Evolutionary conservation across 2,797 vertebrate genomes (phyloP).

Genomic region (Epinephelus coioides): DNA sequence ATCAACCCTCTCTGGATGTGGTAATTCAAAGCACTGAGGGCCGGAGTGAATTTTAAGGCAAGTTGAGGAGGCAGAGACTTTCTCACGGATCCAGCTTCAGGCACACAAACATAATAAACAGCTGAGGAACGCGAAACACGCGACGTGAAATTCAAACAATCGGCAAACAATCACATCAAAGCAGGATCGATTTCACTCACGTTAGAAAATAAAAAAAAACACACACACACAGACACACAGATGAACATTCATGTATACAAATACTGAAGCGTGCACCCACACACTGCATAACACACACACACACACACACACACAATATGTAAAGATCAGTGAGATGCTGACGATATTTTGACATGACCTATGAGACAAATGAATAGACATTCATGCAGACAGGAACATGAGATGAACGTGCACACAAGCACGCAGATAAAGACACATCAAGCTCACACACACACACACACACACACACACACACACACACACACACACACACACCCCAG

Average conservation of each 20-base stretch:
- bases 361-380: background rate
- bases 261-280: background rate
- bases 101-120: conserved; percentile 39
- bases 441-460: background rate
- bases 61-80: conserved; percentile 51
- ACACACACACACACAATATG: background rate
- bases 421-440: background rate
- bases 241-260: no score
- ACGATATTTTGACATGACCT: background rate
- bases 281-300: background rate
- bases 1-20: conserved; percentile 68
- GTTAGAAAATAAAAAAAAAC: background rate
- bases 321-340: background rate
- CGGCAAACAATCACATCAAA: conserved; percentile 4
- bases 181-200: background rate
- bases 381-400: background rate
- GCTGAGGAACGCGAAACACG: background rate
- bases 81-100: conserved; percentile 42
- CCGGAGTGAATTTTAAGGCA: conserved; percentile 52
- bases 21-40: conserved; percentile 67
- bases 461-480: background rate
- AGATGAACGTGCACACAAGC: background rate
- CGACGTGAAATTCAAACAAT: conserved; percentile 20
- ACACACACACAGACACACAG: background rate
- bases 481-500: background rate